Conservation (phyloP, 2,113 vertebrate genomes). For the Propithecus coquereli region DNA sequence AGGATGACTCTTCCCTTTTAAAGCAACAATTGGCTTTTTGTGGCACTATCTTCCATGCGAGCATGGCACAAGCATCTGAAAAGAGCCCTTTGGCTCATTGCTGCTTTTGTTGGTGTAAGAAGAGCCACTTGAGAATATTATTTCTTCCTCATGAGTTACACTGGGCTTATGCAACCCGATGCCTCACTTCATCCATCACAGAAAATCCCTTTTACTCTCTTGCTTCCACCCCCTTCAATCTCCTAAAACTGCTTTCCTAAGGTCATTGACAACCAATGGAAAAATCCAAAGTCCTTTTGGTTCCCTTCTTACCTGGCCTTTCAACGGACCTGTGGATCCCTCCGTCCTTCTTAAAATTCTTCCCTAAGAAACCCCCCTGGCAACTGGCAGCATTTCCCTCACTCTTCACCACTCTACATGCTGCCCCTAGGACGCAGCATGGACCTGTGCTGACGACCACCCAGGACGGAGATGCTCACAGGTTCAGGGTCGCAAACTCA, state of each 20-base stretch:
- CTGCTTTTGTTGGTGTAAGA: background rate
- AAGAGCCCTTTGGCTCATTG: background rate
- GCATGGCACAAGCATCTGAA: background rate
- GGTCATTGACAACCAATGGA: background rate
- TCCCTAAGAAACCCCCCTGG: background rate
- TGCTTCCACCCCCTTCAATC: background rate
- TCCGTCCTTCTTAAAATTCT: background rate
- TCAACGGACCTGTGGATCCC: rapidly evolving
- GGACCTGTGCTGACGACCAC: rapidly evolving
- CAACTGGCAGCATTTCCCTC: rapidly evolving
- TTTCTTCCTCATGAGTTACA: background rate
- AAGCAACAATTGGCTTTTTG: background rate
- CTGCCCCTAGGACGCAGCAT: background rate
- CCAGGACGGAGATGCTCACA: background rate
- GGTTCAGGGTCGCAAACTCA: rapidly evolving
- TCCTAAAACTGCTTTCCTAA: background rate
- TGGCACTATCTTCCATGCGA: rapidly evolving
- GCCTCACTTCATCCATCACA: background rate
- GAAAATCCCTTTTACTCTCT: background rate
- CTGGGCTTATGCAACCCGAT: background rate
- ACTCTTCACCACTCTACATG: background rate
- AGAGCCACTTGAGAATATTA: background rate
- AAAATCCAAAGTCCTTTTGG: background rate
- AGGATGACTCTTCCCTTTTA: background rate
- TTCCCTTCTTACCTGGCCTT: background rate